phyloP scores from a whole-genome alignment of 2,113 vertebrate species.

The Plecturocebus donacophilus region DNA sequence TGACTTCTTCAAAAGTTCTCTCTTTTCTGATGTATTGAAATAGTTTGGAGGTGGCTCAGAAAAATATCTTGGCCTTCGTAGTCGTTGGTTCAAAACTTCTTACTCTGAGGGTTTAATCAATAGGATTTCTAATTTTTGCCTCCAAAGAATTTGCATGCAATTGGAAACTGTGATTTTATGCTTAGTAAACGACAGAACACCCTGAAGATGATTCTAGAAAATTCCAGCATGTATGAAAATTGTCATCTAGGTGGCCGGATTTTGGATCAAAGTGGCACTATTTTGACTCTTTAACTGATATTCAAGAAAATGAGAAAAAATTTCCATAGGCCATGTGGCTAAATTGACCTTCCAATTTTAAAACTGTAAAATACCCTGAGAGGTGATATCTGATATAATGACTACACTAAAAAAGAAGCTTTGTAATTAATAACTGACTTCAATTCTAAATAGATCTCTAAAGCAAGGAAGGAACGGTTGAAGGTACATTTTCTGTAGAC shows the following conservation, averaged over 20 bases:
- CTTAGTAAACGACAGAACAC: neutral
- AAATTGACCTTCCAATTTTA: neutral
- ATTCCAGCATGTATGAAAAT: neutral
- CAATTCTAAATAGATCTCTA: neutral
- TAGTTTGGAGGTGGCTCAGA: neutral
- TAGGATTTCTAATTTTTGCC: slow-evolving; percentile 18
- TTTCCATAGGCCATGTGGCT: neutral
- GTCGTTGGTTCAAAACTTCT: neutral
- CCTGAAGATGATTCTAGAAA: slow-evolving; percentile 9
- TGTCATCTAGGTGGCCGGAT: neutral
- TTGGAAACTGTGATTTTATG: slow-evolving; percentile 8
- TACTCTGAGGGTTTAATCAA: neutral
- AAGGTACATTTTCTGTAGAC: neutral
- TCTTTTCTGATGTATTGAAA: neutral
- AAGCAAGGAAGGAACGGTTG: neutral
- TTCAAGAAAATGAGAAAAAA: neutral
- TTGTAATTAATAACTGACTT: slow-evolving; percentile 20
- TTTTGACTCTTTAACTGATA: neutral
- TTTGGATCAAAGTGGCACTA: neutral
- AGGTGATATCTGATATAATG: neutral
- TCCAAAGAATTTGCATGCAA: neutral
- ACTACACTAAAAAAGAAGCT: neutral
- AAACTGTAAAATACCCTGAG: neutral
- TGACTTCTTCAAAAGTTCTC: neutral
- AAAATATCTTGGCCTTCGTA: neutral